Base-by-base conservation (phyloP, 1,140 invertebrate genomes). In the Brachionus plicatilis region DNA sequence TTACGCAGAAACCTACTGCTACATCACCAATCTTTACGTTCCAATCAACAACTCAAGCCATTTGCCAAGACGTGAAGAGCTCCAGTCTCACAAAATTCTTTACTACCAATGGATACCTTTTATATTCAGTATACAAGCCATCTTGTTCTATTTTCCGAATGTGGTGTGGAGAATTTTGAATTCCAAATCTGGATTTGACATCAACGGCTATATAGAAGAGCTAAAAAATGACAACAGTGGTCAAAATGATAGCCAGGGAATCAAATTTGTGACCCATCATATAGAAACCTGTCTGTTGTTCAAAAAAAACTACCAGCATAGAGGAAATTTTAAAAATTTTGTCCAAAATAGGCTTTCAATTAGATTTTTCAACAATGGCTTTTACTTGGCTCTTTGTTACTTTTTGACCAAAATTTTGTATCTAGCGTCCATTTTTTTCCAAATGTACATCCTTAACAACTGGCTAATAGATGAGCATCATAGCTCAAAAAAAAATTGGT, bases 21-120 rank as follows among this genome's bases (percentile, higher is more conserved):
- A 80, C 9, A 80, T 80, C 8, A 80, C 76, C n/a, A 80, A 43
- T 65, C 27, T 80, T 9, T 80, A 80, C 20, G 45, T 80, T n/a
- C 76, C 76, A 37, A 47, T 80, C 7, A 43, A 12, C 29, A 80
- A 80, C 43, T 37, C 29, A 17, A 50, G 24, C 20, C 27, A 24
- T 17, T 24, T 80, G 6, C 47, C 47, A 11, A 56, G 20, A 12
- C 9, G 76, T 7, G 33, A 65, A 33, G 45, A 80, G 6, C 45
- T 80, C 0, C 17, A 80, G n/a, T 50, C 43, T 27, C 76, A 80
- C 20, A 11, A 80, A 53, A 80, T 80, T 29, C 56, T 83, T 17
- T 85, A 85, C 75, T 85, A 85, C 53, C 85, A 85, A 68, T 85
- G 85, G 85, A 65, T 85, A 24, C 84, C 85, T 12, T 84, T 85